A percentile compares a stretch with the other conserved stretches of the same genome.
These are phyloP conservation scores for Phalangium opilio DNA, from an alignment of 2,888 invertebrate genomes.

Conservation along the genomic window DNA sequence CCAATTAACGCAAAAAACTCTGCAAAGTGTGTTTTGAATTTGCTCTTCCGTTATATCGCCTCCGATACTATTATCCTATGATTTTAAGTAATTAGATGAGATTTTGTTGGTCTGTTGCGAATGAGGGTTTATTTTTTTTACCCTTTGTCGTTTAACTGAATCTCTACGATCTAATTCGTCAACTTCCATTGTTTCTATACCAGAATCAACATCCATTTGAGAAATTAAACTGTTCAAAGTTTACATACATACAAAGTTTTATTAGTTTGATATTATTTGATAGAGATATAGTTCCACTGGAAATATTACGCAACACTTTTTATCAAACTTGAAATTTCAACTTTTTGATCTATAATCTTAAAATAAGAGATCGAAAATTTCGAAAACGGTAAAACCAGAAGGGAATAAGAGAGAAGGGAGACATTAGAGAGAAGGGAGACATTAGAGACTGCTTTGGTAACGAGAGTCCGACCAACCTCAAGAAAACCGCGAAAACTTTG, in stretches of 20 bases:
- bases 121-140: conserved; percentile 22
- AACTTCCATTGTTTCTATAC: conserved; percentile 59
- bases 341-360: too few relatives aligned
- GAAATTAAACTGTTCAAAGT: conserved; percentile 35
- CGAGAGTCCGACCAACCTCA: too few relatives aligned
- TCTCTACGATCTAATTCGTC: conserved; percentile 34
- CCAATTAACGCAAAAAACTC: conserved; percentile 28
- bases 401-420: too few relatives aligned
- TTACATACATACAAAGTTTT: too few relatives aligned
- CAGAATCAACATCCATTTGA: conserved; percentile 48
- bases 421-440: too few relatives aligned
- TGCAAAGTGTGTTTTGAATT: conserved; percentile 24
- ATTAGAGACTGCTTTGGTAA: too few relatives aligned
- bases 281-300: too few relatives aligned
- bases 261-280: not conserved
- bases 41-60: conserved; percentile 29
- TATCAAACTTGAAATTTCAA: too few relatives aligned
- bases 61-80: conserved; percentile 27
- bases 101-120: not conserved
- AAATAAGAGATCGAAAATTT: too few relatives aligned
- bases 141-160: conserved; percentile 28
- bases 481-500: too few relatives aligned
- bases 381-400: too few relatives aligned
- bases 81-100: conserved; percentile 2
- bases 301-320: too few relatives aligned